A percentile compares a stretch with the other conserved stretches of the same genome.
Conservation (phyloP, 2,888 invertebrate genomes). For the Phanerotoma sp. region DNA sequence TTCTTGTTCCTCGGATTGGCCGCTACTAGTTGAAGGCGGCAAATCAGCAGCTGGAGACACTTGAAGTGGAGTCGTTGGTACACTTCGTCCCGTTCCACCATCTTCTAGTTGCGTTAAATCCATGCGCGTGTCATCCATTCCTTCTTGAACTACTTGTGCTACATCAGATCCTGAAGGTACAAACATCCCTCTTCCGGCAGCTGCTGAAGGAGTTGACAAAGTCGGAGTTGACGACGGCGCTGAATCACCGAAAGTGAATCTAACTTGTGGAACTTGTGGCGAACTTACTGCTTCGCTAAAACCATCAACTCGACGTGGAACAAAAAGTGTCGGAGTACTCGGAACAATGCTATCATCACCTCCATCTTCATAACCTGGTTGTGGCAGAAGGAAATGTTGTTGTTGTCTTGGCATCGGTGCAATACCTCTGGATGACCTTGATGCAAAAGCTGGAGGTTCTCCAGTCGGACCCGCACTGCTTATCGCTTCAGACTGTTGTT, state of each 20-base stretch:
- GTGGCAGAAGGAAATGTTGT: slow-evolving; percentile 58
- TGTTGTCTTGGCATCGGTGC: slow-evolving; percentile 60
- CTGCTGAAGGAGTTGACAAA: slow-evolving; percentile 37
- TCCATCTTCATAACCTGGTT: slow-evolving; percentile 66
- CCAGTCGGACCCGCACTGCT: slow-evolving; percentile 65
- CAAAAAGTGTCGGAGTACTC: slow-evolving; percentile 83
- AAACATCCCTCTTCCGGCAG: slow-evolving; percentile 44
- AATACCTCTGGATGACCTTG: slow-evolving; percentile 56
- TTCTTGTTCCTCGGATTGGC: slow-evolving; percentile 49
- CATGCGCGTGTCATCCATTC: slow-evolving; percentile 75
- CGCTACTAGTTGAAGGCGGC: slow-evolving; percentile 48
- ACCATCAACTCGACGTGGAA: slow-evolving; percentile 79
- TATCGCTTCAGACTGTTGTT: slow-evolving; percentile 67
- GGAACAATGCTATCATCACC: slow-evolving; percentile 83
- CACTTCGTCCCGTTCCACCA: slow-evolving; percentile 66
- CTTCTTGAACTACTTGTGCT: slow-evolving; percentile 63
- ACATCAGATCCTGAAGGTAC: slow-evolving; percentile 48
- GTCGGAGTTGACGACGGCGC: slow-evolving; percentile 49
- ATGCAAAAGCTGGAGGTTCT: slow-evolving; percentile 50
- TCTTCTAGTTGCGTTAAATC: slow-evolving; percentile 68
- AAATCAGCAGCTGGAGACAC: slow-evolving; percentile 61
- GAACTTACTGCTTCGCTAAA: slow-evolving; percentile 92
- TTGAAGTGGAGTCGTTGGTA: slow-evolving; percentile 69
- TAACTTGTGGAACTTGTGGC: slow-evolving; percentile 70
- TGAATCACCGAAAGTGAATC: slow-evolving; percentile 68